Conservation (phyloP, 2,797 vertebrate species). For the Nasua narica region DNA sequence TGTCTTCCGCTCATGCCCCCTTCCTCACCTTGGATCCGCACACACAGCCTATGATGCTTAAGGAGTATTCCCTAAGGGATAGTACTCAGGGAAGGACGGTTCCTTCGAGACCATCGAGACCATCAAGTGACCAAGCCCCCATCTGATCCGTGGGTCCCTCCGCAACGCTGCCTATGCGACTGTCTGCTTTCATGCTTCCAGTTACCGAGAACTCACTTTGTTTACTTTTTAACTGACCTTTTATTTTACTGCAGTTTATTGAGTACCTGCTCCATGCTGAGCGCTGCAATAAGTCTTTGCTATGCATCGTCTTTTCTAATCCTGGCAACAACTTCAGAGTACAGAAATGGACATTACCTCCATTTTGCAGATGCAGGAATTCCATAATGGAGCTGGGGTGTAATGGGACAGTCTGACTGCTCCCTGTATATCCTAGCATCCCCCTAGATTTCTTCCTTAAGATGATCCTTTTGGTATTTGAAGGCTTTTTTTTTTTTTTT, state of each 20-base stretch:
- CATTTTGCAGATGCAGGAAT: not conserved
- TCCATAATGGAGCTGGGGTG: not conserved
- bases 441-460: not conserved
- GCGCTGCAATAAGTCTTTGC: not conserved
- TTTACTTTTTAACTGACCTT: not conserved
- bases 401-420: not conserved
- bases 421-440: accelerated
- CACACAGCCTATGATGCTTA: not conserved
- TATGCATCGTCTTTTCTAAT: not conserved
- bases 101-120: not conserved
- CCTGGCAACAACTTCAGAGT: not conserved
- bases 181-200: not conserved
- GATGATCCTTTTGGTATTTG: not conserved
- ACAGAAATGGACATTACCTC: not conserved
- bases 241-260: not conserved
- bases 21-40: not conserved
- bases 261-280: not conserved
- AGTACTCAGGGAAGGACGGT: not conserved
- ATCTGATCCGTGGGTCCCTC: not conserved
- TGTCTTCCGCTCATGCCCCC: not conserved
- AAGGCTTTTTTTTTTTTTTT: not conserved
- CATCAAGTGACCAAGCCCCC: not conserved
- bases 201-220: not conserved
- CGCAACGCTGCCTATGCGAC: not conserved
- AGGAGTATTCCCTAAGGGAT: not conserved